A percentile compares a stretch with the other conserved stretches of the same genome.
These are phyloP conservation scores for Zaprionus taronus DNA, from an alignment of 1,140 invertebrate genomes.

Conservation along the genomic window DNA sequence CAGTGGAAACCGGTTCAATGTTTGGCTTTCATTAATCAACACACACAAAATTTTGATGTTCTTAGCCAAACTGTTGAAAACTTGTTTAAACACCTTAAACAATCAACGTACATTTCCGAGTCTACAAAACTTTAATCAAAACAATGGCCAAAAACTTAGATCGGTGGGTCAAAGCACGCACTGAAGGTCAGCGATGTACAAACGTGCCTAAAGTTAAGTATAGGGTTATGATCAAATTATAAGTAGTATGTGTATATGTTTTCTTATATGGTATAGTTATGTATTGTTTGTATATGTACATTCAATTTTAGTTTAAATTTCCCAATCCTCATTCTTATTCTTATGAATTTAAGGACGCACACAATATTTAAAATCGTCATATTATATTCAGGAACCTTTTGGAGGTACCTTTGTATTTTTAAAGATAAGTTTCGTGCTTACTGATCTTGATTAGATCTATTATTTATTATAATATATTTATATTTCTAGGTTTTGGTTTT, in stretches of 20 bases:
- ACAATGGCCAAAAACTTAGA: slow-evolving; percentile 40
- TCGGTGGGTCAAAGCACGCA: slow-evolving; percentile 71
- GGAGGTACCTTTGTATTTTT: no score
- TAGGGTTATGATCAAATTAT: no score
- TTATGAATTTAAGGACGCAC: not conserved
- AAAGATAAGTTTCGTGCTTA: no score
- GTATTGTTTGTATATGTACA: not conserved
- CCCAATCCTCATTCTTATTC: not conserved
- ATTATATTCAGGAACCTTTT: not conserved
- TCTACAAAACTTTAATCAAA: slow-evolving; percentile 54
- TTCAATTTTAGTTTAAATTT: no score
- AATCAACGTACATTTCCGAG: slow-evolving; percentile 43
- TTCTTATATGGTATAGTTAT: not conserved
- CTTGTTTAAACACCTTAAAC: slow-evolving; percentile 62
- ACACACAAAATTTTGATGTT: slow-evolving; percentile 21
- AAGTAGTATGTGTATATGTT: no score
- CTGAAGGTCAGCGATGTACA: slow-evolving; percentile 54
- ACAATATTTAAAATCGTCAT: not conserved
- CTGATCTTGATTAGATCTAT: no score
- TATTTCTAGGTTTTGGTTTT: no score
- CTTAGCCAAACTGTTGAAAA: slow-evolving; percentile 56
- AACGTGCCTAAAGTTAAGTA: not conserved
- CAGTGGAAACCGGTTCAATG: slow-evolving; percentile 59
- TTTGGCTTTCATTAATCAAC: slow-evolving; percentile 68
- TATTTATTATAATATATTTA: no score